phyloP scores from a whole-genome alignment of 2,797 vertebrate genomes.

The Mus caroli region DNA sequence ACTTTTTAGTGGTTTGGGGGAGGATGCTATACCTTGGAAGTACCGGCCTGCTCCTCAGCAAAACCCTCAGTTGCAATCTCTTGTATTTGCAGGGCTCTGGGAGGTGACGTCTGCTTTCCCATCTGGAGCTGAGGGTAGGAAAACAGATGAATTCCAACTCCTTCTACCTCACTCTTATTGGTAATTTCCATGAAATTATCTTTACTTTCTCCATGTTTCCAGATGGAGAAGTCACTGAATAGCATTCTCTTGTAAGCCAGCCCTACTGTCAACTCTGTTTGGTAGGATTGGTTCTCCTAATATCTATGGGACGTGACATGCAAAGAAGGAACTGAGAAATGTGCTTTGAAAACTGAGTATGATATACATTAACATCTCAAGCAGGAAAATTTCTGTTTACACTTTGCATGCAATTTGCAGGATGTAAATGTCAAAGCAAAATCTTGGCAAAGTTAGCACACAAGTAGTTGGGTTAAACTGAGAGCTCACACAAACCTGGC shows the following conservation, averaged over 20 bases:
- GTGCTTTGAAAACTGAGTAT: slow-evolving; percentile 66
- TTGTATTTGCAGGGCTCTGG: not conserved
- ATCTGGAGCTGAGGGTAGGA: not conserved
- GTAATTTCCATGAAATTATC: slow-evolving; percentile 39
- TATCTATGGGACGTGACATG: not conserved
- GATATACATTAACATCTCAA: slow-evolving; percentile 70
- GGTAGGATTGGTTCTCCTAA: not conserved
- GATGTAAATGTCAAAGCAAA: slow-evolving; percentile 76
- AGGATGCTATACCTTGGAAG: slow-evolving; percentile 24
- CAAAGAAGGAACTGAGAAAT: slow-evolving; percentile 53
- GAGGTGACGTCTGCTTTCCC: not conserved
- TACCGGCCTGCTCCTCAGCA: not conserved
- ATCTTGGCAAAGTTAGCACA: slow-evolving; percentile 68
- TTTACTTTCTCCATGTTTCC: not conserved
- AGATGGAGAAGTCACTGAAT: not conserved
- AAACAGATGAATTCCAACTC: slow-evolving; percentile 4
- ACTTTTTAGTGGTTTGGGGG: not conserved
- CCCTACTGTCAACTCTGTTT: slow-evolving; percentile 3
- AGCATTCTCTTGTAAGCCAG: not conserved
- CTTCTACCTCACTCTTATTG: not conserved
- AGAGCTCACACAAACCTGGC: slow-evolving; percentile 49
- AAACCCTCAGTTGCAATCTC: slow-evolving; percentile 10
- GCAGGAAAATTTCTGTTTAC: slow-evolving; percentile 72
- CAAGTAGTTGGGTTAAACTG: slow-evolving; percentile 56
- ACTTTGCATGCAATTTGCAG: slow-evolving; percentile 64